Evolutionary conservation across 2,113 vertebrate species (phyloP).

Genomic region (Passer montanus): DNA sequence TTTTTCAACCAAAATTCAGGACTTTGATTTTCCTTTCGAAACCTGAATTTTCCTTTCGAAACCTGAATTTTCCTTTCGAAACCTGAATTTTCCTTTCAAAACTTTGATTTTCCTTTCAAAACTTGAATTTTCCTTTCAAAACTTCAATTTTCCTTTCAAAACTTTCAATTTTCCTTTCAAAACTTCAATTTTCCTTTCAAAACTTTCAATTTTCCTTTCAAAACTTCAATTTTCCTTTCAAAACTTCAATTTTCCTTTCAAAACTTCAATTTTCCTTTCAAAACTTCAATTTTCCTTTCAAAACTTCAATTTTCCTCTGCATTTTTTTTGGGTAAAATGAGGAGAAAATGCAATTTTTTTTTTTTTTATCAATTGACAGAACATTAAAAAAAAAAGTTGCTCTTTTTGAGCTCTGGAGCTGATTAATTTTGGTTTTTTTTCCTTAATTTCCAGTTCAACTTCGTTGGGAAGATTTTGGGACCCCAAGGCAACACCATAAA

Average conservation of each 20-base stretch:
- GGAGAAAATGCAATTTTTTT: neutral
- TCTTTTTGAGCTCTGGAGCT: neutral
- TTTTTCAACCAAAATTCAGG: neutral
- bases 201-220: no score
- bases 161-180: no score
- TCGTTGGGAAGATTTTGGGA: slow-evolving; percentile 97
- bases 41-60: no score
- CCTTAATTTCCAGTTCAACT: slow-evolving; percentile 87
- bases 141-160: no score
- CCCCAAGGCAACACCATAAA: slow-evolving; percentile 99
- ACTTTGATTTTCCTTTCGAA: neutral
- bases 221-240: neutral
- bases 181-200: no score
- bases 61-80: no score
- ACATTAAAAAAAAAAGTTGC: neutral
- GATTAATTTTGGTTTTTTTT: neutral
- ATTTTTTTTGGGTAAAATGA: neutral
- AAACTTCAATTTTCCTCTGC: neutral
- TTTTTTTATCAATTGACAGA: neutral
- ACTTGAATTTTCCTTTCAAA: no score
- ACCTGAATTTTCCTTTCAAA: no score
- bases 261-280: no score
- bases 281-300: no score
- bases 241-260: no score
- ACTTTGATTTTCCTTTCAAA: no score